These are phyloP conservation scores for Phenganax subtilis DNA, from an alignment of 92 coral and sea anemone genomes.

Conservation along the genomic window DNA sequence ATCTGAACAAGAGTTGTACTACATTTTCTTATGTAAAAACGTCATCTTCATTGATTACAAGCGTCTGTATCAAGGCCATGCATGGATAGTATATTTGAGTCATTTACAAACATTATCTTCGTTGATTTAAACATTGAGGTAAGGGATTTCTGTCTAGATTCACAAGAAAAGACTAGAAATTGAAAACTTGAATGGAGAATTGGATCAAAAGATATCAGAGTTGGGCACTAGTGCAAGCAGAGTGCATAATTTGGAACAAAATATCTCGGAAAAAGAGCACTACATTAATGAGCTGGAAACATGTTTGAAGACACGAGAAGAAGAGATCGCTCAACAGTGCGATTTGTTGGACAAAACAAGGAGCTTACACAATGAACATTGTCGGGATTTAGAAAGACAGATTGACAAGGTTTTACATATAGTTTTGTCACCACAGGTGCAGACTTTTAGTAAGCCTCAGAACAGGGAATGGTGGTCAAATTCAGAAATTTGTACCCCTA, in stretches of 20 bases:
- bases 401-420: constrained; percentile 76
- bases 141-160: constrained; percentile 43
- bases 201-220: constrained; percentile 69
- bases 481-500: background rate
- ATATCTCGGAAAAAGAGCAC: constrained; percentile 56
- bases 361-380: constrained; percentile 81
- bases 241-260: constrained; percentile 60
- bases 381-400: constrained; percentile 78
- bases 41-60: too few species aligned
- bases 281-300: constrained; percentile 59
- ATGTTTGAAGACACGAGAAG: constrained; percentile 60
- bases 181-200: constrained; percentile 65
- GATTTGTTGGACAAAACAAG: constrained; percentile 72
- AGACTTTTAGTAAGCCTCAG: background rate
- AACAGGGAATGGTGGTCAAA: background rate
- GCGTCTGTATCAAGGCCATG: too few species aligned
- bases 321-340: constrained; percentile 62
- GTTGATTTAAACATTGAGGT: too few species aligned
- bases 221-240: constrained; percentile 60
- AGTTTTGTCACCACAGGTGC: too few species aligned
- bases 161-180: constrained; percentile 69
- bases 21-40: too few species aligned
- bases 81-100: too few species aligned
- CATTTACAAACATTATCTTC: too few species aligned
- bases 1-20: too few species aligned